phyloP scores from a whole-genome alignment of 2,113 vertebrate genomes.

The Mystacornis crossleyi region DNA sequence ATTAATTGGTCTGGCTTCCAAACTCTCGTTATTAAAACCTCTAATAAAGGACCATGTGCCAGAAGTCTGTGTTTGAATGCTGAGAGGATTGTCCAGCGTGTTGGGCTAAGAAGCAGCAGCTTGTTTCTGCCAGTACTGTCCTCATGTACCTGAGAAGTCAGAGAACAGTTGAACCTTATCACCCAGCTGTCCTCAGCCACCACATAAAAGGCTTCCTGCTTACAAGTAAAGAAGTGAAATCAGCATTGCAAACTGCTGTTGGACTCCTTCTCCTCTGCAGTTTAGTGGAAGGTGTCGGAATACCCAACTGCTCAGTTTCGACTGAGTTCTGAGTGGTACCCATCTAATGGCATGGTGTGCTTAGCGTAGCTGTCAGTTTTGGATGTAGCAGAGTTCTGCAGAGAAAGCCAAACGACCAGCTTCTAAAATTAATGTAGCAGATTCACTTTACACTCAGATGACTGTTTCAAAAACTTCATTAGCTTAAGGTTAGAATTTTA shows the following conservation, averaged over 20 bases:
- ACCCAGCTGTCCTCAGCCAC: neutral
- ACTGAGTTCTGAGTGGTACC: neutral
- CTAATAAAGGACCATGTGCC: neutral
- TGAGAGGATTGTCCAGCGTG: neutral
- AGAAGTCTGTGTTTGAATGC: neutral
- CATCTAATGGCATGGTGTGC: neutral
- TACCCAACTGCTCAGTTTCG: neutral
- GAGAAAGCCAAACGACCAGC: neutral
- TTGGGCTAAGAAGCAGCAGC: neutral
- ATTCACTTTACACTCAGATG: neutral
- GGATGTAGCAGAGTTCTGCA: neutral
- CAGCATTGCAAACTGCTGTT: neutral
- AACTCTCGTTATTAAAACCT: neutral
- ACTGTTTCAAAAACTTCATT: neutral
- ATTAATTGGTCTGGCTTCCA: neutral
- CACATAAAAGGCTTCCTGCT: neutral
- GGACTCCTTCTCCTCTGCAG: neutral
- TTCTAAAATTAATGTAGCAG: neutral
- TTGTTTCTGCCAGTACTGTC: neutral
- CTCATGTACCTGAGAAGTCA: neutral
- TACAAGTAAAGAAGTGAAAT: neutral
- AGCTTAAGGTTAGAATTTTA: neutral
- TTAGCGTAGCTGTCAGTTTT: neutral
- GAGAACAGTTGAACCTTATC: neutral
- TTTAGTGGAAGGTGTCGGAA: neutral